phyloP scores from a whole-genome alignment of 1,140 invertebrate genomes.

The Hirudo medicinalis region DNA sequence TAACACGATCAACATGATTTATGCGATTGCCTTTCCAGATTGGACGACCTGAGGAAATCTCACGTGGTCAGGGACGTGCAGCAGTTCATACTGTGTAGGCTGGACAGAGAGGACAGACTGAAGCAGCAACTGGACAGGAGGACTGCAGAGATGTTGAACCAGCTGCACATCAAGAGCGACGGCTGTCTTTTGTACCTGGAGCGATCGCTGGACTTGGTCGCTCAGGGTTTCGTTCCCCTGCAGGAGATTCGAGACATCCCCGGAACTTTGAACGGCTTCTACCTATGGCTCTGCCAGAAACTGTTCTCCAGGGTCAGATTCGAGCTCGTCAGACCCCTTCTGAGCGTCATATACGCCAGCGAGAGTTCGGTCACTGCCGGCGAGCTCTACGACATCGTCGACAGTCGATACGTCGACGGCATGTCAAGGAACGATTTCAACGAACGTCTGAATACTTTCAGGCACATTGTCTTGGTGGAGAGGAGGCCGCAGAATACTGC shows the following conservation, averaged over 20 bases:
- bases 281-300: constrained; percentile 83
- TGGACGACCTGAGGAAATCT: constrained; percentile 76
- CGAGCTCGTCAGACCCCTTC: constrained; percentile 64
- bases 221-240: constrained; percentile 78
- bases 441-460: background rate
- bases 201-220: constrained; percentile 67
- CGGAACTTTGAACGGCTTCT: constrained; percentile 82
- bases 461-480: constrained; percentile 28
- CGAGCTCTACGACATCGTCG: constrained; percentile 63
- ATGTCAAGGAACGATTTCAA: background rate
- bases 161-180: constrained; percentile 88
- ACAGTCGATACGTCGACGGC: constrained; percentile 35
- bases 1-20: no score
- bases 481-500: constrained; percentile 52
- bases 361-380: constrained; percentile 66
- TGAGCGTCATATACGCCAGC: constrained; percentile 77
- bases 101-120: constrained; percentile 58
- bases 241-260: constrained; percentile 74
- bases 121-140: constrained; percentile 65
- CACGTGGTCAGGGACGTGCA: constrained; percentile 75
- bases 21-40: constrained; percentile 35
- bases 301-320: constrained; percentile 58
- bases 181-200: constrained; percentile 87
- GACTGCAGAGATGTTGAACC: constrained; percentile 84
- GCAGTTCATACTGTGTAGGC: constrained; percentile 78